Evolutionary conservation across 2,888 invertebrate genomes (phyloP).

Genomic region (Volucella inanis): DNA sequence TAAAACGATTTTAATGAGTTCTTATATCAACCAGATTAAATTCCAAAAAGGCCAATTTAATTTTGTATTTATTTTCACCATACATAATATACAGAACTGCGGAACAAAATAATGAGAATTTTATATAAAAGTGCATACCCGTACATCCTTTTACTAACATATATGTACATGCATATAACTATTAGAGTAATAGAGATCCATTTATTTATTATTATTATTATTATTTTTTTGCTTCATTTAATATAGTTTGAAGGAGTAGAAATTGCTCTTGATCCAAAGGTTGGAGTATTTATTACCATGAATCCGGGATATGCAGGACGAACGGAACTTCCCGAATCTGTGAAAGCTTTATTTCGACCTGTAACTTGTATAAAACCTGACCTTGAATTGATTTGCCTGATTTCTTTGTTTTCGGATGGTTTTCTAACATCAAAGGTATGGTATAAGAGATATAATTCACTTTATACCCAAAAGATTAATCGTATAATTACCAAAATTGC

Average conservation of each 20-base stretch:
- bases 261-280: slow-evolving; percentile 91
- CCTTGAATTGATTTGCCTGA: slow-evolving; percentile 94
- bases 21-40: no score
- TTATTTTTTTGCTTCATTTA: not conserved
- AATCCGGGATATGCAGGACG: slow-evolving; percentile 97
- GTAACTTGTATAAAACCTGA: slow-evolving; percentile 97
- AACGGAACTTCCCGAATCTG: slow-evolving; percentile 95
- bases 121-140: no score
- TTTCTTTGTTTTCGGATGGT: slow-evolving; percentile 96
- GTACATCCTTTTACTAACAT: no score
- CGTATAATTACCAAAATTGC: slow-evolving; percentile 38
- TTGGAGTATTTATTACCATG: slow-evolving; percentile 97
- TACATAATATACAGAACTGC: no score
- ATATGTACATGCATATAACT: not conserved
- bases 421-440: slow-evolving; percentile 93
- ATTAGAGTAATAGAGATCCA: no score
- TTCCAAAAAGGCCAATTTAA: no score
- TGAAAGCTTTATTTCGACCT: slow-evolving; percentile 95
- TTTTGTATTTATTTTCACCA: no score
- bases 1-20: no score
- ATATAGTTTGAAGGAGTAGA: slow-evolving; percentile 92
- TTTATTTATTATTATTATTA: not conserved
- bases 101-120: no score
- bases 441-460: not conserved
- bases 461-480: not conserved